phyloP scores from a whole-genome alignment of 1,140 invertebrate species.

The Pristionchus pacificus region DNA sequence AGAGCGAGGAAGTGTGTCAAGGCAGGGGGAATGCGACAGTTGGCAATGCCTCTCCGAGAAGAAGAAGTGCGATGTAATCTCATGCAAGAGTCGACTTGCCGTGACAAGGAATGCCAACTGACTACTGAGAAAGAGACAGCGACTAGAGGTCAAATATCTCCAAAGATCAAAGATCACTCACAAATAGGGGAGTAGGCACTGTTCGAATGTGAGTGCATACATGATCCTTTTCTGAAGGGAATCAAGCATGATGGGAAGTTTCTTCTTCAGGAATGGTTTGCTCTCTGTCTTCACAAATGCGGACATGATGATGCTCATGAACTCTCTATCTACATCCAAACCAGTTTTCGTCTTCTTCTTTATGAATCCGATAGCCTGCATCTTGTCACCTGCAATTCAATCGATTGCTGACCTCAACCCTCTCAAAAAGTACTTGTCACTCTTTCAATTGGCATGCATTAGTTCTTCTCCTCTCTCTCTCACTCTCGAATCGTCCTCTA shows the following conservation, averaged over 20 bases:
- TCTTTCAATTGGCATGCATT: no score
- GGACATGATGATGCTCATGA: not conserved
- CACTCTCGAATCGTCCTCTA: no score
- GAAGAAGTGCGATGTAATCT: no score
- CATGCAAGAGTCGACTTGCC: no score
- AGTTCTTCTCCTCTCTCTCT: not conserved
- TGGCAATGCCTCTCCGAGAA: no score
- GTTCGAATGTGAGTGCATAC: not conserved
- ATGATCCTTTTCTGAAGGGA: not conserved
- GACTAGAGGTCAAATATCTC: not conserved
- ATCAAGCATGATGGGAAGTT: not conserved
- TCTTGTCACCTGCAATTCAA: not conserved
- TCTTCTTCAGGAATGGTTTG: no score
- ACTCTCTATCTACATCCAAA: not conserved
- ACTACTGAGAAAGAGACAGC: no score
- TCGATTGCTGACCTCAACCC: not conserved
- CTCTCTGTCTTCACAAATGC: no score
- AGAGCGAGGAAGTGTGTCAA: no score
- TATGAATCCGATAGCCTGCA: not conserved
- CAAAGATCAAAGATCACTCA: not conserved
- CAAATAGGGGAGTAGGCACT: not conserved
- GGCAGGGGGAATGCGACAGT: no score
- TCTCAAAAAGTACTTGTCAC: no score
- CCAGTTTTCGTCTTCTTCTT: not conserved
- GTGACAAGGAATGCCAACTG: no score